phyloP scores from a whole-genome alignment of 2,797 vertebrate genomes.

The Phrynocephalus guinanensis region DNA sequence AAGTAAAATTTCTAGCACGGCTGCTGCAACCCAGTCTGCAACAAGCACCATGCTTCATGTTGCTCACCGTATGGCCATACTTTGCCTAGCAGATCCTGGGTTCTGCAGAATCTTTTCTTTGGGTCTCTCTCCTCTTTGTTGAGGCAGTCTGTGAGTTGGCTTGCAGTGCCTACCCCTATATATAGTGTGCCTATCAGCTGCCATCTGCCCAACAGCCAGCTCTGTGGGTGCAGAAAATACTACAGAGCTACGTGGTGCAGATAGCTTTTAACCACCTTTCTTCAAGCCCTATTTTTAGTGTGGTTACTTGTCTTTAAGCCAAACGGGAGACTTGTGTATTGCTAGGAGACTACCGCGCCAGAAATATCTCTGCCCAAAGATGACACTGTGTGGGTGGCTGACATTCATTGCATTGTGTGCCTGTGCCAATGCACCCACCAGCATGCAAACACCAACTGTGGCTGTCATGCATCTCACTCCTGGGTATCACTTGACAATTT shows the following conservation, averaged over 20 bases:
- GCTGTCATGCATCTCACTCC: background rate
- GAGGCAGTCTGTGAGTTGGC: background rate
- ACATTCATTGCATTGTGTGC: constrained; percentile 31
- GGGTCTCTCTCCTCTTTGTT: constrained; percentile 2
- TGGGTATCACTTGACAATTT: background rate
- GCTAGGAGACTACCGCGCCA: constrained; percentile 58
- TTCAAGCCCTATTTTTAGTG: constrained; percentile 68
- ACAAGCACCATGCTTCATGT: background rate
- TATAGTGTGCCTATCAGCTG: background rate
- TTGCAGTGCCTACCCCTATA: background rate
- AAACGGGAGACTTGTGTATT: constrained; percentile 57
- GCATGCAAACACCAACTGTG: background rate
- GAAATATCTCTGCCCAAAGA: constrained; percentile 68
- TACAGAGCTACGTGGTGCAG: background rate
- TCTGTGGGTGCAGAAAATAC: constrained; percentile 24
- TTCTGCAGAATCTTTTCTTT: background rate
- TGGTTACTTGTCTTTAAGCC: constrained; percentile 43
- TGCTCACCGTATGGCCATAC: background rate
- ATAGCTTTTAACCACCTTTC: constrained; percentile 2
- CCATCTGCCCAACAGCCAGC: constrained; percentile 18
- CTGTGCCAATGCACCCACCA: constrained; percentile 8
- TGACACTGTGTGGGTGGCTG: constrained; percentile 46
- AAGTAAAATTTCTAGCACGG: background rate
- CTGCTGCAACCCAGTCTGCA: background rate
- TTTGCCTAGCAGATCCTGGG: background rate